Percentiles rank a stretch among this genome's conserved stretches.
phyloP scores from a whole-genome alignment of 2,888 invertebrate species.

The Protophormia terraenovae region DNA sequence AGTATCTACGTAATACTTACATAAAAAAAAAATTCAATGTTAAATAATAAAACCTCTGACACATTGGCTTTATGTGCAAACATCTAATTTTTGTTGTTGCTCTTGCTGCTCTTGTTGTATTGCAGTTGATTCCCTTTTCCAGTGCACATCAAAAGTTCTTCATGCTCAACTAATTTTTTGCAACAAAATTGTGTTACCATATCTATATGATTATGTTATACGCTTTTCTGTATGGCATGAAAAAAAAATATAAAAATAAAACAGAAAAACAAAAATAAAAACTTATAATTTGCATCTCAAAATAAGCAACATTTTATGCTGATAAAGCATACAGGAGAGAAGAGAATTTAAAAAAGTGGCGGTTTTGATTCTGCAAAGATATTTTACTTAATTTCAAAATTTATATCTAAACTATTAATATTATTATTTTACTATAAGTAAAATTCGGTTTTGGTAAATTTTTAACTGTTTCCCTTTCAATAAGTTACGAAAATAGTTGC shows the following conservation, averaged over 20 bases:
- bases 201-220: not conserved
- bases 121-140: not conserved
- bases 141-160: not conserved
- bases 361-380: not conserved
- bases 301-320: not conserved
- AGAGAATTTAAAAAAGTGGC: not conserved
- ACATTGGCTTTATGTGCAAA: slow-evolving; percentile 8
- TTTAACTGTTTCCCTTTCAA: too few relatives aligned
- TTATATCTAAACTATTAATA: too few relatives aligned
- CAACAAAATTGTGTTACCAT: not conserved
- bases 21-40: not conserved
- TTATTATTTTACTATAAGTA: too few relatives aligned
- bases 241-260: not conserved
- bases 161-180: slow-evolving; percentile 3
- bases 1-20: too few relatives aligned
- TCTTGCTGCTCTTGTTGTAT: not conserved
- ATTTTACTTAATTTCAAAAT: too few relatives aligned
- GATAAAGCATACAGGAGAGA: not conserved
- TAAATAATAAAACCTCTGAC: not conserved
- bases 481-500: too few relatives aligned
- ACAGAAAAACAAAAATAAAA: not conserved
- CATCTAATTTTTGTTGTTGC: not conserved
- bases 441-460: too few relatives aligned
- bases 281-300: not conserved
- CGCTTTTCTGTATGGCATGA: not conserved